Base-by-base conservation (phyloP, 2,888 invertebrate genomes). In the Platerodrilus igneus region DNA sequence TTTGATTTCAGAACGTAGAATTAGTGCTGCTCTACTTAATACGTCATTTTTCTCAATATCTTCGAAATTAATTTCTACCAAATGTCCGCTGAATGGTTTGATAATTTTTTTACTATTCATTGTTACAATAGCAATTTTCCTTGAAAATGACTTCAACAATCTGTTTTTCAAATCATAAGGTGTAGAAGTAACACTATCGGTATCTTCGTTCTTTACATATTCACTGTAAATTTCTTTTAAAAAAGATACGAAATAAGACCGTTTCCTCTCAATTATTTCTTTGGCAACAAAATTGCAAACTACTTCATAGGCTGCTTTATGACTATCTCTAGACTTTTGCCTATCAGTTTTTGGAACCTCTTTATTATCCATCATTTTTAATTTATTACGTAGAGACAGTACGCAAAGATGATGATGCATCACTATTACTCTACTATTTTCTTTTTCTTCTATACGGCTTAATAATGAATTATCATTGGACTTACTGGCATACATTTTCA, bases 111-210 rank as follows among this genome's bases (percentile, higher is more conserved):
- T 26, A 11, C 9, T 13, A 26, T 26, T n/a, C n/a, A n/a, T n/a
- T n/a, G n/a, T n/a, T n/a, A 13, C 8, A 14, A 10, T 26, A 26
- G 11, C 10, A 26, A 10, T 26, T 11, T 13, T 26, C 10, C 13
- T 26, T 26, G 26, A 14, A 26, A 26, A 26, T 3, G 26, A 10
- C 26, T 26, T 6, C 26, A 26, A 26, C 14, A 26, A n/a, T 26
- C 13, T 10, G 13, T 26, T 13, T 26, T 26, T 14, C 10, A 26
- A 26, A 26, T 26, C 7, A n/a, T n/a, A n/a, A n/a, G n/a, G n/a
- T n/a, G n/a, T n/a, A n/a, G n/a, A 13, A 26, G 4, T 11, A 26
- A 10, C 14, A 11, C 13, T 26, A 26, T 26, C 13, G 26, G 11
- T 26, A 10, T 26, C 26, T 13, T 26, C 11, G 14, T 23, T 23